Base-by-base conservation (phyloP, 2,113 vertebrate species). In the Empidonax alnorum region DNA sequence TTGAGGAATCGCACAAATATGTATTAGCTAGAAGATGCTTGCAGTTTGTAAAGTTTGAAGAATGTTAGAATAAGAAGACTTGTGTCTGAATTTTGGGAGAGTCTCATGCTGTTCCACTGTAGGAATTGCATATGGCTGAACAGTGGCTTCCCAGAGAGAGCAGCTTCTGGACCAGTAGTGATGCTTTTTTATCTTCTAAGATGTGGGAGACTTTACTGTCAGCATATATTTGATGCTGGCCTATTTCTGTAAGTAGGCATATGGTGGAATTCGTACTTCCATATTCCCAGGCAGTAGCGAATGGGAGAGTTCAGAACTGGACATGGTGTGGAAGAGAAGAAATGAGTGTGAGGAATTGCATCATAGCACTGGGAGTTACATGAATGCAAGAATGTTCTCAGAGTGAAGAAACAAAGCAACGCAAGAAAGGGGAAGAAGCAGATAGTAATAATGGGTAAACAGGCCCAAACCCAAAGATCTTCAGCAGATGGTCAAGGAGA, bases 31-130 rank as follows among this genome's bases (percentile, higher is more conserved):
- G 76, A 87, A 87, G 76, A 44, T 30, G 68, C 56, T 78, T 91
- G 52, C 44, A 69, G 62, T 89, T 91, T 89, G 8, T 92, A 16
- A 92, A 95, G 73, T 94, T 87, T 42, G 73, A 89, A 24, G 65
- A 81, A 77, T 18, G 23, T 50, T 77, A 27, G 33, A 75, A 46
- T 67, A 67, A 88, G 88, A 92, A 71, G 30, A 77, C 35, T 59
- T 42, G 16, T 21, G 42, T 88, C 42, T 50, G 33, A 88, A 80
- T 84, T 88, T 89, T 82, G 85, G 81, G 56, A 55, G 66, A 42
- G 42, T 56, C 31, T 91, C 52, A 11, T 39, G 55, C 56, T 2
- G 9, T 86, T 95, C 41, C 12, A 6, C 30, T 74, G 13, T 65
- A 52, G 88, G 72, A 80, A 68, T 68, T n/a, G 15, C 0, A 0